Conservation (phyloP, 2,113 vertebrate species). For the Erythrolamprus reginae region DNA sequence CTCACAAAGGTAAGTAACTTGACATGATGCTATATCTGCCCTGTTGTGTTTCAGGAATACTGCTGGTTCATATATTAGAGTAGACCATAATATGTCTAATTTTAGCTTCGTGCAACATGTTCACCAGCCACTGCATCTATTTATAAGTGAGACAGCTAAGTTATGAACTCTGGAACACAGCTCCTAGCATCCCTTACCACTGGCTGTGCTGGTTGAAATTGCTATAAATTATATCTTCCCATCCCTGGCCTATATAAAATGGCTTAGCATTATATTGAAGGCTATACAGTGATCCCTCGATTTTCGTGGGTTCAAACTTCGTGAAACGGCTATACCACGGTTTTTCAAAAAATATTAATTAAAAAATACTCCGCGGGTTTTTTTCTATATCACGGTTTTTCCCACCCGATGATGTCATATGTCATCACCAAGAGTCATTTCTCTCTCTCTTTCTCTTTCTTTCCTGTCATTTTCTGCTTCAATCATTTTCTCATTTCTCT, state of each 20-base stretch:
- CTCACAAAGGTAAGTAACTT: neutral
- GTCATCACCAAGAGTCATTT: too few species aligned
- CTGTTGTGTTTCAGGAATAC: neutral
- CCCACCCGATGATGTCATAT: too few species aligned
- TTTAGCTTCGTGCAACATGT: neutral
- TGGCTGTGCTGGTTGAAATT: neutral
- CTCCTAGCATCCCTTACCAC: neutral
- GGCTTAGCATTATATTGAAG: neutral
- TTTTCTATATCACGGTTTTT: too few species aligned
- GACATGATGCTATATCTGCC: neutral
- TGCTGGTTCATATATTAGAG: neutral
- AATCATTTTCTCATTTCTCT: too few species aligned
- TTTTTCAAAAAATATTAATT: too few species aligned
- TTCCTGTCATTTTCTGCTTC: too few species aligned
- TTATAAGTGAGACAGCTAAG: neutral
- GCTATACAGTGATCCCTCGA: too few species aligned
- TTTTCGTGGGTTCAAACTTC: too few species aligned
- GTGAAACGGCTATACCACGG: too few species aligned
- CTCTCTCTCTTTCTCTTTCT: too few species aligned
- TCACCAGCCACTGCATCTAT: neutral
- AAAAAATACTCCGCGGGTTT: too few species aligned
- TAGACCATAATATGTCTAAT: neutral
- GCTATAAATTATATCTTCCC: neutral
- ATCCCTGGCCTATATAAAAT: neutral
- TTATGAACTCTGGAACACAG: neutral